Conservation (phyloP, 2,113 vertebrate species). For the Corythoichthys intestinalis region DNA sequence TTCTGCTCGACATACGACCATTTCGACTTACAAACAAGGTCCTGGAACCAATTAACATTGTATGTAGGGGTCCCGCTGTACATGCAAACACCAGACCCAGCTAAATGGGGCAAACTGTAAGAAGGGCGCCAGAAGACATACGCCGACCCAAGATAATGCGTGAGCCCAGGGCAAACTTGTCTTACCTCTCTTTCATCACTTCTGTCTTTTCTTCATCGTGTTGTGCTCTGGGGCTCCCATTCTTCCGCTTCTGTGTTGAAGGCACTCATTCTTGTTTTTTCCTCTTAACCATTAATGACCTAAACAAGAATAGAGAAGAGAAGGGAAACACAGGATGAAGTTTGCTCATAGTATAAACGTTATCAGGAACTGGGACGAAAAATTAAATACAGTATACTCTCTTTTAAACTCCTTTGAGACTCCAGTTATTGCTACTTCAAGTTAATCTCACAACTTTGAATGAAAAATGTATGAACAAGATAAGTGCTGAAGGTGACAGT, state of each 20-base stretch:
- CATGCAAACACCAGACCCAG: constrained; percentile 38
- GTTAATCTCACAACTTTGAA: constrained; percentile 6
- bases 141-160: constrained; percentile 1
- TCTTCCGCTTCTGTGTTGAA: constrained; percentile 11
- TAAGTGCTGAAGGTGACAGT: background rate
- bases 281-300: constrained; percentile 26
- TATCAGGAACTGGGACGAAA: background rate
- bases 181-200: constrained; percentile 45
- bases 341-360: constrained; percentile 3
- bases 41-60: too few species aligned
- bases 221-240: constrained; percentile 15
- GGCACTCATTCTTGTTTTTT: constrained; percentile 11
- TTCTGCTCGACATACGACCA: too few species aligned
- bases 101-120: constrained; percentile 38
- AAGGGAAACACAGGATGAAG: constrained; percentile 22
- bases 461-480: constrained; percentile 15
- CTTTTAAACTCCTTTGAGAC: background rate
- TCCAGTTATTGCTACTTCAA: constrained; percentile 14
- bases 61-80: background rate
- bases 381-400: background rate
- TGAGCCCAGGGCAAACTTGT: constrained; percentile 23
- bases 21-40: too few species aligned
- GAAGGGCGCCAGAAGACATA: constrained; percentile 28
- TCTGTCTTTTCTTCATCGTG: constrained; percentile 17
- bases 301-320: constrained; percentile 26